A percentile compares a stretch with the other conserved stretches of the same genome.
These are phyloP conservation scores for Percopsis transmontana DNA, from an alignment of 2,113 vertebrate genomes.

Conservation along the genomic window DNA sequence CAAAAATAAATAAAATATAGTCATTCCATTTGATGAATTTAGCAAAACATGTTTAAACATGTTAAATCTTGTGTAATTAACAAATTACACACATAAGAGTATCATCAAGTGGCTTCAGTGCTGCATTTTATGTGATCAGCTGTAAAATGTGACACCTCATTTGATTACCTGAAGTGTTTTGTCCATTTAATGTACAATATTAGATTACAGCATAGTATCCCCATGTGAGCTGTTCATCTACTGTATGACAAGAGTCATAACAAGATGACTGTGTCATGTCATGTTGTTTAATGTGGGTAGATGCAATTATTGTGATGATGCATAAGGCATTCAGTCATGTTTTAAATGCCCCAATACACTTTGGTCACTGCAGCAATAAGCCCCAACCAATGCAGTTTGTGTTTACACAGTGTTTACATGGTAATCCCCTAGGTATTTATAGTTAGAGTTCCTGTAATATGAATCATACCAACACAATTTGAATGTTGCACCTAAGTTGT, in stretches of 20 bases:
- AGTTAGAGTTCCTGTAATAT: constrained; percentile 49
- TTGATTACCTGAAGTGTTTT: too few species aligned
- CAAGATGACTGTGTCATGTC: constrained; percentile 32
- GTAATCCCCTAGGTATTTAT: not conserved
- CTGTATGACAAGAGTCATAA: constrained; percentile 16
- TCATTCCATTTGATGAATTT: too few species aligned
- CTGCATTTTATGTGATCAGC: too few species aligned
- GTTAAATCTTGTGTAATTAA: too few species aligned
- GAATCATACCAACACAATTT: constrained; percentile 35
- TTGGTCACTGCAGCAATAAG: constrained; percentile 37
- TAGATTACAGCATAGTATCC: too few species aligned
- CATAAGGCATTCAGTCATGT: constrained; percentile 64
- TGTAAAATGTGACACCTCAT: too few species aligned
- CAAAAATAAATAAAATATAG: too few species aligned
- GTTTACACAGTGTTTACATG: constrained; percentile 53
- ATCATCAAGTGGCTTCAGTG: too few species aligned
- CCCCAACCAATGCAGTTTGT: constrained; percentile 39
- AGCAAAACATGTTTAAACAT: too few species aligned
- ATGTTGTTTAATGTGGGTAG: constrained; percentile 31
- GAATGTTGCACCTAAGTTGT: constrained; percentile 39
- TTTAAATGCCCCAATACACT: constrained; percentile 59
- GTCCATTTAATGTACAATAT: too few species aligned
- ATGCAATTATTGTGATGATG: constrained; percentile 55
- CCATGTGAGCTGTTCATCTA: not conserved
- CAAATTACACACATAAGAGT: too few species aligned